Percentiles rank a stretch among this genome's conserved stretches.
Conservation (phyloP, 1,140 invertebrate genomes). For the Cydia splendana region DNA sequence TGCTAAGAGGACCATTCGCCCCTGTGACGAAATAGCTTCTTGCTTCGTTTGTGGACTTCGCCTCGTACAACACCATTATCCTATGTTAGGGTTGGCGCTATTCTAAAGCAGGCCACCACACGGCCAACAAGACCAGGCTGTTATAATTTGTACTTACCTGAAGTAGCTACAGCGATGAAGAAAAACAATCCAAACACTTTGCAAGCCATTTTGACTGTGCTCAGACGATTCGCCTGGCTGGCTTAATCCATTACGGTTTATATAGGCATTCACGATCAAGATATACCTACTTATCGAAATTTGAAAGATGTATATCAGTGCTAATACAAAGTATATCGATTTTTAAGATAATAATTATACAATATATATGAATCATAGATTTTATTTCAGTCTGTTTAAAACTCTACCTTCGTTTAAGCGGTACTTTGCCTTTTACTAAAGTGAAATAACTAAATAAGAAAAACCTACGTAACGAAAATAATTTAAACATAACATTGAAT, state of each 20-base stretch:
- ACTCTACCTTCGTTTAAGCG: neutral
- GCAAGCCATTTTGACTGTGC: neutral
- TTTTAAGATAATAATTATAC: neutral
- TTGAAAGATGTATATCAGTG: neutral
- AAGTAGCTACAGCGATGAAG: neutral
- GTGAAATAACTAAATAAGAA: too few relatives aligned
- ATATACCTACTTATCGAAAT: neutral
- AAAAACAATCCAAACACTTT: conserved; percentile 21
- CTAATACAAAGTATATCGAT: neutral
- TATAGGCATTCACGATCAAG: neutral
- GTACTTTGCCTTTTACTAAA: too few relatives aligned
- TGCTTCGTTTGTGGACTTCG: too few relatives aligned
- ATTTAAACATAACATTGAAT: too few relatives aligned
- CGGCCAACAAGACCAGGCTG: too few relatives aligned
- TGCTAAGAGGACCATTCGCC: too few relatives aligned
- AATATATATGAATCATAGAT: neutral
- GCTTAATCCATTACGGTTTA: neutral
- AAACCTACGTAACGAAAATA: too few relatives aligned
- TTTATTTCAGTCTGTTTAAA: neutral
- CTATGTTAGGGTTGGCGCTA: too few relatives aligned
- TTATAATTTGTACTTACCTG: neutral
- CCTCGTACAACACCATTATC: too few relatives aligned
- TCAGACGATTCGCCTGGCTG: neutral
- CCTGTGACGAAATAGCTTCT: too few relatives aligned
- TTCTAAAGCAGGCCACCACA: too few relatives aligned